Conservation (phyloP, 2,113 vertebrate species). For the Henicopernis longicauda region DNA sequence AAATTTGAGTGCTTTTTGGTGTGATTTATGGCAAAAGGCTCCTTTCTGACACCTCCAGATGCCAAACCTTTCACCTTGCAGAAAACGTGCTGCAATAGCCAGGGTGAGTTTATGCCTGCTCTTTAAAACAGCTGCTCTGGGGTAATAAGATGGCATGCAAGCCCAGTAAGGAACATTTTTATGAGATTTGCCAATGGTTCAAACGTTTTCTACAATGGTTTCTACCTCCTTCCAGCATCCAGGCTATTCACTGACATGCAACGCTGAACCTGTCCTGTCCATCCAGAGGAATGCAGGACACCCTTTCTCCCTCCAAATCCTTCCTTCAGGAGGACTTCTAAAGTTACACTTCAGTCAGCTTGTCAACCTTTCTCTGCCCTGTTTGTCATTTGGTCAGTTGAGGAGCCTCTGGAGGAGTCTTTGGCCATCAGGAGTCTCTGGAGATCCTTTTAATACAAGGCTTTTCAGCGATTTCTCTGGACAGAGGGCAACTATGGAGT, state of each 20-base stretch:
- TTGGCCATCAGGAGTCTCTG: neutral
- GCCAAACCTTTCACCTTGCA: slow-evolving; percentile 66
- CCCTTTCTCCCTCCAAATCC: neutral
- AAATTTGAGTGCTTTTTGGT: slow-evolving; percentile 65
- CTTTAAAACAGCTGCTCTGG: neutral
- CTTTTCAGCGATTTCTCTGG: neutral
- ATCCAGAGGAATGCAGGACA: neutral
- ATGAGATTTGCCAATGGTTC: neutral
- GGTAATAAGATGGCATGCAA: neutral
- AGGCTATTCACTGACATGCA: neutral
- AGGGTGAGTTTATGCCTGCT: neutral
- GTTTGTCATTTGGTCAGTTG: neutral
- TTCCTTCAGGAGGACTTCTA: neutral
- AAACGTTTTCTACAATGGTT: neutral
- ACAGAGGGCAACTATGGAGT: neutral
- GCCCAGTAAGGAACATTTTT: neutral
- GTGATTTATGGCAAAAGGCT: slow-evolving; percentile 76
- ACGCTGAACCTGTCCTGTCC: neutral
- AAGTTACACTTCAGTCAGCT: neutral
- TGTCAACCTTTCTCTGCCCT: slow-evolving; percentile 11
- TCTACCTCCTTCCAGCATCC: neutral
- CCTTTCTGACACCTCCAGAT: slow-evolving; percentile 75
- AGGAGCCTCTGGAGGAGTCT: neutral
- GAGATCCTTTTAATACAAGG: neutral
- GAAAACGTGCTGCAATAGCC: slow-evolving; percentile 41